Evolutionary conservation across 2,113 vertebrate genomes (phyloP).

Genomic region (Elgaria multicarinata): DNA sequence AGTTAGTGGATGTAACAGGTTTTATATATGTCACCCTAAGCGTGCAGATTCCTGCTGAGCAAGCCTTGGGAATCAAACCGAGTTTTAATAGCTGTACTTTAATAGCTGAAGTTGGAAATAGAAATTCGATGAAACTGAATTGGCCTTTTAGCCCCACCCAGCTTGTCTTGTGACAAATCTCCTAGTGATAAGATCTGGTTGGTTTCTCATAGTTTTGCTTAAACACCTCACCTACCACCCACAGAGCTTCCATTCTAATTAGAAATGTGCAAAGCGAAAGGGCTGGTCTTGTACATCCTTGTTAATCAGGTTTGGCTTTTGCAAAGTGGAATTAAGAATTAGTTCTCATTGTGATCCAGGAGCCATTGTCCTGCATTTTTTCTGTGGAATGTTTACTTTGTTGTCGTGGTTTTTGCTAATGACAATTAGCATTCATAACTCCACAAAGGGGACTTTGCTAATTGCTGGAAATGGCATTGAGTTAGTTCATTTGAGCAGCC

Average conservation of each 20-base stretch:
- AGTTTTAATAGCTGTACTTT: not conserved
- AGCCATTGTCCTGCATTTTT: slow-evolving; percentile 16
- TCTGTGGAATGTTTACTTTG: too few relatives aligned
- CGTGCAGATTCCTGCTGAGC: not conserved
- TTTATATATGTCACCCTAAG: not conserved
- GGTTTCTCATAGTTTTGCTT: not conserved
- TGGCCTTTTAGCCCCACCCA: not conserved
- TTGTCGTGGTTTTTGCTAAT: not conserved
- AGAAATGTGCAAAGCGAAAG: slow-evolving; percentile 16
- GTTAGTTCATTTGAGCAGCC: not conserved
- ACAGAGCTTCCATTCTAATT: slow-evolving; percentile 3
- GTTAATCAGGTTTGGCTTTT: slow-evolving; percentile 47
- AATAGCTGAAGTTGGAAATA: not conserved
- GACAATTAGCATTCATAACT: not conserved
- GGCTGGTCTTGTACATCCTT: slow-evolving; percentile 39
- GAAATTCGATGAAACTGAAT: not conserved
- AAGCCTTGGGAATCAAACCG: not conserved
- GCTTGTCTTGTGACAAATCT: not conserved
- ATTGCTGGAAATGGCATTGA: not conserved
- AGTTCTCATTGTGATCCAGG: not conserved
- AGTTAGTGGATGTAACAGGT: not conserved
- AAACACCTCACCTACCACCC: slow-evolving; percentile 22
- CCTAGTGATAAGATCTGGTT: not conserved
- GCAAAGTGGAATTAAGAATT: not conserved
- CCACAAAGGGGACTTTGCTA: not conserved